Evolutionary conservation across 2,888 invertebrate genomes (phyloP).

Genomic region (Drosophila barbarae): DNA sequence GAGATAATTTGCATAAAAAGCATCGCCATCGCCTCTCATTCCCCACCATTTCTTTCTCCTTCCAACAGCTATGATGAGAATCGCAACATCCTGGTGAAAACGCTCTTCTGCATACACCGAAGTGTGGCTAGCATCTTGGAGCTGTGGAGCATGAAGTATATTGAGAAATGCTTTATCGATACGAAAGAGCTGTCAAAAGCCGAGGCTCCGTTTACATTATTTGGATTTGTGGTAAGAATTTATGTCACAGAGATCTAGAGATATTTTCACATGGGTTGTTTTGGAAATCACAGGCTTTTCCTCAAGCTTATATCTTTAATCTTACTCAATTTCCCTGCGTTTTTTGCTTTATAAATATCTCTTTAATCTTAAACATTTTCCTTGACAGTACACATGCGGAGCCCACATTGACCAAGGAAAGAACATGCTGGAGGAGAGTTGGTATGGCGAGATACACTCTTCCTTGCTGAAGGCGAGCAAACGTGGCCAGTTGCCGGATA

Average conservation of each 20-base stretch:
- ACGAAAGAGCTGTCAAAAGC: slow-evolving; percentile 76
- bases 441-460: slow-evolving; percentile 78
- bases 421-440: slow-evolving; percentile 83
- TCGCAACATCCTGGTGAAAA: slow-evolving; percentile 81
- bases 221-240: slow-evolving; percentile 75
- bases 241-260: background rate
- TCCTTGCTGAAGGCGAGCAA: slow-evolving; percentile 82
- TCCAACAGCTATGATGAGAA: slow-evolving; percentile 79
- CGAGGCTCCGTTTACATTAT: slow-evolving; percentile 77
- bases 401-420: slow-evolving; percentile 85
- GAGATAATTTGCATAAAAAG: slow-evolving; percentile 62
- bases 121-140: slow-evolving; percentile 89
- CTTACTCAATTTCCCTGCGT: background rate
- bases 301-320: background rate
- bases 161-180: slow-evolving; percentile 79
- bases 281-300: background rate
- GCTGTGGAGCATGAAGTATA: slow-evolving; percentile 90
- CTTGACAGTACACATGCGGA: slow-evolving; percentile 76
- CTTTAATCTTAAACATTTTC: background rate
- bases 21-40: slow-evolving; percentile 1
- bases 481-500: slow-evolving; percentile 85
- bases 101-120: slow-evolving; percentile 88
- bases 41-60: background rate
- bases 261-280: background rate
- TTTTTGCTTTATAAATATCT: background rate